Percentiles rank a stretch among this genome's conserved stretches.
Conservation (phyloP, 1,140 invertebrate species). For the Stenopsyche tienmushanensis region DNA sequence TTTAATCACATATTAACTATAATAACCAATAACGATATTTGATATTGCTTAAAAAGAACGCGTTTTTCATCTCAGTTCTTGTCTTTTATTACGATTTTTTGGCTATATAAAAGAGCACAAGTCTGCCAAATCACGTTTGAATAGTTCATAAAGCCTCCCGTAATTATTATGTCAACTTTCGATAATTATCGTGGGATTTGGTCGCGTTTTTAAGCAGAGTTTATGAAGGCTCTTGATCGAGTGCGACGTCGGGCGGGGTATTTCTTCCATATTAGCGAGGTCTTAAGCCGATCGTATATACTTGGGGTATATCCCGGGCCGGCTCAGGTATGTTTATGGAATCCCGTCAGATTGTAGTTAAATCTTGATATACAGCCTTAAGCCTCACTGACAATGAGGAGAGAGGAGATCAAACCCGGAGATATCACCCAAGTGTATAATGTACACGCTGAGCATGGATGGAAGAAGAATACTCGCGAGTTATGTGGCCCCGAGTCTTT, state of each 20-base stretch:
- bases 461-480: conserved; percentile 14
- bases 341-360: conserved; percentile 42
- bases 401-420: conserved; percentile 38
- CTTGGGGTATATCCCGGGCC: no score
- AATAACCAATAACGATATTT: no score
- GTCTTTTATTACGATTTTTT: neutral
- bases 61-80: no score
- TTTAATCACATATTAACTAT: no score
- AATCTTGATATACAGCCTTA: conserved; percentile 43
- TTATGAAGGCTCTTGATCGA: neutral
- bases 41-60: no score
- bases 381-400: conserved; percentile 42
- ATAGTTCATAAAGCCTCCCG: no score
- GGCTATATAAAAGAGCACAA: neutral
- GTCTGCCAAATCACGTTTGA: no score
- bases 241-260: neutral
- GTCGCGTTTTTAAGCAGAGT: neutral
- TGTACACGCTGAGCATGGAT: conserved; percentile 8
- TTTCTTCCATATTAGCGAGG: neutral
- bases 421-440: conserved; percentile 33
- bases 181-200: no score
- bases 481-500: conserved; percentile 24
- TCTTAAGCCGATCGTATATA: conserved; percentile 8
- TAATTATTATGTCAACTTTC: no score
- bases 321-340: conserved; percentile 38